phyloP scores from a whole-genome alignment of 2,888 invertebrate species.

The Epirrhoe alternata region DNA sequence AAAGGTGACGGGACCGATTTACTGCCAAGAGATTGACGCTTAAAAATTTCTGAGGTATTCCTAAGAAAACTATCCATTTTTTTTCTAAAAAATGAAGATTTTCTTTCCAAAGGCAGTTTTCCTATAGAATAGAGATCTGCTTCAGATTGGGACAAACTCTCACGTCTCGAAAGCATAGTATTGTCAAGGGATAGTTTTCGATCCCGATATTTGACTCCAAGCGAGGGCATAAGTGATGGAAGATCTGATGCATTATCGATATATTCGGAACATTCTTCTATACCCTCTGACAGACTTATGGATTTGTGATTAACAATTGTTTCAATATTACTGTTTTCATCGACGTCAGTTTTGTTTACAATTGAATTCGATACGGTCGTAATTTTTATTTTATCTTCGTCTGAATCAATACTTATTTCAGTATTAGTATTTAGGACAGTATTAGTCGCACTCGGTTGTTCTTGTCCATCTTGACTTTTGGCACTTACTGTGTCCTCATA shows the following conservation, averaged over 20 bases:
- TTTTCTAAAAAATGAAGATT: slow-evolving; percentile 78
- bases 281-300: slow-evolving; percentile 47
- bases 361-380: slow-evolving; percentile 10
- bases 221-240: slow-evolving; percentile 32
- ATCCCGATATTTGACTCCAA: slow-evolving; percentile 51
- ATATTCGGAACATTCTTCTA: slow-evolving; percentile 41
- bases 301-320: slow-evolving; percentile 42
- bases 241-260: slow-evolving; percentile 32
- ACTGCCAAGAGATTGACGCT: slow-evolving; percentile 58
- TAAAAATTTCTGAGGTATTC: slow-evolving; percentile 77
- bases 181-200: slow-evolving; percentile 76
- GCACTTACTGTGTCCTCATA: slow-evolving; percentile 50
- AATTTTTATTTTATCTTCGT: slow-evolving; percentile 20
- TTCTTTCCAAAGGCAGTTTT: slow-evolving; percentile 73
- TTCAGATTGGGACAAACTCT: slow-evolving; percentile 75
- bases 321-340: slow-evolving; percentile 33
- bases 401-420: slow-evolving; percentile 30
- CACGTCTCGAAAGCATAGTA: slow-evolving; percentile 65
- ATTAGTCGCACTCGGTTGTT: slow-evolving; percentile 64
- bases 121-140: slow-evolving; percentile 74
- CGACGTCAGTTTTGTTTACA: slow-evolving; percentile 21
- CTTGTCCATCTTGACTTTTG: slow-evolving; percentile 40
- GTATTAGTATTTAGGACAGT: slow-evolving; percentile 48
- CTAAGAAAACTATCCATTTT: slow-evolving; percentile 78
- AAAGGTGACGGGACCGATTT: slow-evolving; percentile 50